Evolutionary conservation across 2,888 invertebrate species (phyloP).

Genomic region (Pilophorus perplexus): DNA sequence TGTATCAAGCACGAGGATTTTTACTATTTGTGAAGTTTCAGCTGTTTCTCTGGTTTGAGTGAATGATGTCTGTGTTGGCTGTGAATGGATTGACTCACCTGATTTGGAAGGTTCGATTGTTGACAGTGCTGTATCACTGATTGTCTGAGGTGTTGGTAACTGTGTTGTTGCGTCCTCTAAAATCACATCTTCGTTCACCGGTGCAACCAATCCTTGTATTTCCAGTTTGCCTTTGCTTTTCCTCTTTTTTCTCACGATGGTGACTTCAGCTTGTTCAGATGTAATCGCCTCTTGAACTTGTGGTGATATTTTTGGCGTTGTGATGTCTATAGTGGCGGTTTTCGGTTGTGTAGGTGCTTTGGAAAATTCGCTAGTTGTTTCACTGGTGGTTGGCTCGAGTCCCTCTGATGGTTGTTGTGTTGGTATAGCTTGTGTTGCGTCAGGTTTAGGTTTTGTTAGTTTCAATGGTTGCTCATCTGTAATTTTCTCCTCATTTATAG

Average conservation of each 20-base stretch:
- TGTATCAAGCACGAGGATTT: slow-evolving; percentile 8
- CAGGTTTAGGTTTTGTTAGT: not conserved
- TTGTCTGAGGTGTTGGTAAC: not conserved
- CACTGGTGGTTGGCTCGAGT: not conserved
- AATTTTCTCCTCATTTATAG: not conserved
- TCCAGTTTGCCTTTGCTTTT: not conserved
- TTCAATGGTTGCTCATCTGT: slow-evolving; percentile 8
- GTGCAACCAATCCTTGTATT: not conserved
- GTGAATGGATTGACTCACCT: too few species aligned
- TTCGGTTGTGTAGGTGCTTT: not conserved
- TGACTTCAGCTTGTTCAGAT: slow-evolving; percentile 3
- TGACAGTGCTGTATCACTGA: too few species aligned
- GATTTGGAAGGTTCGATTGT: slow-evolving; percentile 1
- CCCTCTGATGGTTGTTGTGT: not conserved
- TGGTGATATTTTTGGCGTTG: not conserved
- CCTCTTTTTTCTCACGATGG: not conserved
- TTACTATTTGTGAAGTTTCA: not conserved
- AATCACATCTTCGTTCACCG: slow-evolving; percentile 11
- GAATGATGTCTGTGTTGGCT: too few species aligned
- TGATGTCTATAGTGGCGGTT: not conserved
- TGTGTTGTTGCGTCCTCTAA: slow-evolving; percentile 8
- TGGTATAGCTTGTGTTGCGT: not conserved
- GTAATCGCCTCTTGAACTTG: slow-evolving; percentile 2
- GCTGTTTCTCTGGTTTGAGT: too few species aligned
- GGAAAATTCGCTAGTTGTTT: slow-evolving; percentile 2